Evolutionary conservation across 2,888 invertebrate species (phyloP), one percentile per base, ranked within the genome.

Genomic region (Thymelicus lineola): DNA sequence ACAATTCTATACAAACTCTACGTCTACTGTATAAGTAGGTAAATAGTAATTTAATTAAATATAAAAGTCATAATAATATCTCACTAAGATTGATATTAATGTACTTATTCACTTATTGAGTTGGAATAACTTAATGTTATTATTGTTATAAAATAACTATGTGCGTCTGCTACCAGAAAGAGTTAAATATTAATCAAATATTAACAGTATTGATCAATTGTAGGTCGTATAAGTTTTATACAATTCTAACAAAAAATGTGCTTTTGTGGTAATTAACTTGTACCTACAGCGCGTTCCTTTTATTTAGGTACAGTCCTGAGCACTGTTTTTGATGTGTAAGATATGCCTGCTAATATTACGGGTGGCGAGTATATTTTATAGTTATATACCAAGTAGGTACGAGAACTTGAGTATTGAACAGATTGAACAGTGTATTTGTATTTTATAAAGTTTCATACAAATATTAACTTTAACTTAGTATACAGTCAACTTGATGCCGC

Each of bases 401-500:
- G 5, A 2, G 28, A 28, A 28, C 28, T 28, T 28, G 28, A 28
- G 28, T 28, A 28, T 28, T 28, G n/a, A 28, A 28, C 28, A 28
- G 28, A 28, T 28, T 28, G 28, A 28, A 28, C 28, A 28, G 3
- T 28, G 28, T 28, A 28, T 28, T 28, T 28, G 1, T 28, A 3
- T 28, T 28, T 28, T 3, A 28, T 28, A 28, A 28, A 28, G n/a
- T 42, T 50, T 48, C 36, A n/a, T 60, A 60, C 46, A 46, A 65
- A 46, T 65, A 65, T 60, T 45, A 12, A 66, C 6, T 35, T 58
- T 35, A 61, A 65, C 42, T 60, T 36, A 55, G 55, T 65, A 61
- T 45, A 58, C 55, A 64, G 63, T 50, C 63, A 58, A 69, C 50
- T 67, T 57, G 46, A 66, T 74, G 28, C 20, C 73, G 76, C 74